phyloP scores from a whole-genome alignment of 1,140 invertebrate genomes.

The Caenorhabditis tropicalis region DNA sequence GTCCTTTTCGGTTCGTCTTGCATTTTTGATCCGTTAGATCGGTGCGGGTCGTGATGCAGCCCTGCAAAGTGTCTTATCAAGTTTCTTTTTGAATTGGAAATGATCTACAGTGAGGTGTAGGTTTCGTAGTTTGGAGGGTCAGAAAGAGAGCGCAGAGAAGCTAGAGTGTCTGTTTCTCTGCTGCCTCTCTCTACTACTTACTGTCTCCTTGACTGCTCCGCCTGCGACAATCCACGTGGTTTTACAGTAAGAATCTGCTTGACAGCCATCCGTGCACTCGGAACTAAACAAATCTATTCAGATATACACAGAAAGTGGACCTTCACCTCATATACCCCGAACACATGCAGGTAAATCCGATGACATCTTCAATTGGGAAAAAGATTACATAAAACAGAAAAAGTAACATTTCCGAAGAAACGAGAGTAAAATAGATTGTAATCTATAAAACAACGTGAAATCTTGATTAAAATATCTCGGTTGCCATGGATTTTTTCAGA shows the following conservation, averaged over 20 bases:
- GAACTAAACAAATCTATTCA: too few species aligned
- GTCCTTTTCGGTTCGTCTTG: background rate
- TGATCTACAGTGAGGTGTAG: background rate
- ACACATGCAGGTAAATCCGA: background rate
- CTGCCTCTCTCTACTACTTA: background rate
- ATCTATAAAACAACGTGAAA: background rate
- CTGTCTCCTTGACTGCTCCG: background rate
- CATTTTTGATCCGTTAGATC: background rate
- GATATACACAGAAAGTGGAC: too few species aligned
- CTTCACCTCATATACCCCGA: background rate
- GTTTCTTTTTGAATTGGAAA: too few species aligned
- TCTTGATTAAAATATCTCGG: background rate
- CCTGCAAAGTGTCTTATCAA: background rate
- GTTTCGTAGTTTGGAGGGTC: background rate
- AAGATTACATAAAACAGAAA: background rate
- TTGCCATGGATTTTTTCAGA: slow-evolving; percentile 23
- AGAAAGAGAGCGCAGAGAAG: too few species aligned
- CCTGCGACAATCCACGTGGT: background rate
- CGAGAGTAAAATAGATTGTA: background rate
- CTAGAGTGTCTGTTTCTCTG: too few species aligned
- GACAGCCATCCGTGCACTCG: background rate
- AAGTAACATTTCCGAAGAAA: background rate
- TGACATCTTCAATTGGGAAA: background rate
- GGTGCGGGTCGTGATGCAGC: background rate
- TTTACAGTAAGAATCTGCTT: background rate